Evolutionary conservation across 2,797 vertebrate species (phyloP).

Genomic region (Sorex maritimensis): DNA sequence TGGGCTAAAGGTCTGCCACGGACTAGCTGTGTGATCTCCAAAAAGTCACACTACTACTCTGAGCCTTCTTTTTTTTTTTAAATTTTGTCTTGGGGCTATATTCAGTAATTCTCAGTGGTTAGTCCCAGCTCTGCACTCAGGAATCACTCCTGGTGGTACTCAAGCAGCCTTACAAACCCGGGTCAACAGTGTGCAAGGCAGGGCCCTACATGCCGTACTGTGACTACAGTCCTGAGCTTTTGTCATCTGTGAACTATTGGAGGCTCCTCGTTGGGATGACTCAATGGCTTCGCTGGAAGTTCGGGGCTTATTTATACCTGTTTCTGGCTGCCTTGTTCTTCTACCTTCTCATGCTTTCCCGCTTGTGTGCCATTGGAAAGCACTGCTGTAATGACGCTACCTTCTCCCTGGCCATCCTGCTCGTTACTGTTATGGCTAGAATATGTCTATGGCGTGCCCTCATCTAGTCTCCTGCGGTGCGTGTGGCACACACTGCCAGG

Average conservation of each 20-base stretch:
- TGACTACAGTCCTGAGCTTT: background rate
- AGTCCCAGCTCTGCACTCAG: too few relatives aligned
- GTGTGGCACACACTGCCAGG: too few relatives aligned
- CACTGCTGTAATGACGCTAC: background rate
- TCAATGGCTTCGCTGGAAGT: background rate
- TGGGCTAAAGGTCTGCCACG: background rate
- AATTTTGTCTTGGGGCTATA: too few relatives aligned
- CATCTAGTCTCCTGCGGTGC: too few relatives aligned
- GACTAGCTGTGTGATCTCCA: background rate
- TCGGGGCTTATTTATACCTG: background rate
- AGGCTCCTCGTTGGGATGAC: background rate
- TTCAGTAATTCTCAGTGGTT: too few relatives aligned
- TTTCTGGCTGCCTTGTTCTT: background rate
- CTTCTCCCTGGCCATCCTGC: background rate
- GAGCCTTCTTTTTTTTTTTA: background rate
- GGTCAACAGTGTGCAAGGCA: too few relatives aligned
- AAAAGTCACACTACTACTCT: conserved; percentile 32
- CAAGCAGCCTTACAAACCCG: too few relatives aligned
- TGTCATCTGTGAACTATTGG: conserved; percentile 5
- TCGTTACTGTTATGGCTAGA: background rate
- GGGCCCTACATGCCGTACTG: too few relatives aligned
- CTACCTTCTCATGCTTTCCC: too few relatives aligned
- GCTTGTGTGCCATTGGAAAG: too few relatives aligned
- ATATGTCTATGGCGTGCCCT: too few relatives aligned
- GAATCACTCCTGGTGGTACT: too few relatives aligned